Conservation (phyloP, 1,140 invertebrate genomes). For the Ephestia elutella region DNA sequence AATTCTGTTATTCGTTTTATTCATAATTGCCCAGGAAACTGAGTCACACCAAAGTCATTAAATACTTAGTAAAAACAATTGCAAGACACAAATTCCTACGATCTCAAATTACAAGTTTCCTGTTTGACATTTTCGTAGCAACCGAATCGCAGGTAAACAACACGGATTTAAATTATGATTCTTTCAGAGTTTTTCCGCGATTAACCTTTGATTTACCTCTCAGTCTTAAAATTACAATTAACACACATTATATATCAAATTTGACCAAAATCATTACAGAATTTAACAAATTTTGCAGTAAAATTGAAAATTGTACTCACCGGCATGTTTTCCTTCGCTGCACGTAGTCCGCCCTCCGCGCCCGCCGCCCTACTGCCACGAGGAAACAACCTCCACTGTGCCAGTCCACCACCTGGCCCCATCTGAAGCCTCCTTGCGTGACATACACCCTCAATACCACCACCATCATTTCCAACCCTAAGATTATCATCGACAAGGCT, state of each 20-base stretch:
- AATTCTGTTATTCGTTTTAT: too few relatives aligned
- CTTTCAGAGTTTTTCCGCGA: too few relatives aligned
- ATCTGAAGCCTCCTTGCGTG: conserved; percentile 63
- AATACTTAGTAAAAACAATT: too few relatives aligned
- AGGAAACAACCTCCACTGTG: conserved; percentile 57
- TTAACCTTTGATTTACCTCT: too few relatives aligned
- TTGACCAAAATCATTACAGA: not conserved
- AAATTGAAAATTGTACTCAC: conserved; percentile 34
- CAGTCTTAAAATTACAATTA: too few relatives aligned
- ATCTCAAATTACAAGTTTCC: too few relatives aligned
- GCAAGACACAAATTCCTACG: too few relatives aligned
- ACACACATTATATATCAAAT: not conserved
- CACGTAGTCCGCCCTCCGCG: conserved; percentile 53
- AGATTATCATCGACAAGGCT: conserved; percentile 22
- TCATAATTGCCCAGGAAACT: too few relatives aligned
- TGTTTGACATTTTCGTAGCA: not conserved
- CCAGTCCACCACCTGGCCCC: conserved; percentile 63
- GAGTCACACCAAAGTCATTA: too few relatives aligned
- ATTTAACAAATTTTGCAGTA: not conserved
- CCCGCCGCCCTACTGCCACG: conserved; percentile 58
- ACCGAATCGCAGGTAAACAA: not conserved
- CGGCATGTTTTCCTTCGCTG: conserved; percentile 53
- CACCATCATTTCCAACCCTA: conserved; percentile 33
- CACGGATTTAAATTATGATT: not conserved
- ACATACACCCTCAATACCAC: conserved; percentile 40